Evolutionary conservation across 37 sponge, comb jelly and placozoan species (phyloP).

Genomic region (Mnemiopsis leidyi): DNA sequence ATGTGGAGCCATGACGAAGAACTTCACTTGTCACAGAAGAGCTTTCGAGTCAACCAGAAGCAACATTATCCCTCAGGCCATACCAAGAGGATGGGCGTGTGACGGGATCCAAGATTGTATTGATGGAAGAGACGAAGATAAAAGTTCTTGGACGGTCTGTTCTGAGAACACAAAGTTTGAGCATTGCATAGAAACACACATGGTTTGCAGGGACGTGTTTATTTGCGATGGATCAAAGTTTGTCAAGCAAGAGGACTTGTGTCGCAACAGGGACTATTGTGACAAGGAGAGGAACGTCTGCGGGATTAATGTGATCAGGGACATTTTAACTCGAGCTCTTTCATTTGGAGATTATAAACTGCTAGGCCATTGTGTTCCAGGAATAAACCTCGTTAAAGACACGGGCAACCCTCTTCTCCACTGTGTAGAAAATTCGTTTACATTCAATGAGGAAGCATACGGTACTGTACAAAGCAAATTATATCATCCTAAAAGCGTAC

Average conservation of each 20-base stretch:
- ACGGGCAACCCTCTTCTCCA: not conserved
- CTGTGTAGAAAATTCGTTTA: not conserved
- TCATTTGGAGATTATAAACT: not conserved
- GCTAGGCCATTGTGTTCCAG: not conserved
- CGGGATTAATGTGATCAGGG: not conserved
- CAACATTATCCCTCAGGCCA: not conserved
- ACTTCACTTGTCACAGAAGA: not conserved
- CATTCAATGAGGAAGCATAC: conserved; percentile 3
- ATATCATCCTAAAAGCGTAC: not conserved
- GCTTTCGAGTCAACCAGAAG: not conserved
- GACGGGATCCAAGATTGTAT: not conserved
- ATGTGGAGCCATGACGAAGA: not conserved
- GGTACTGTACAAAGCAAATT: not conserved
- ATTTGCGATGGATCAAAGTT: not conserved
- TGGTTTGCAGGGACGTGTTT: not conserved
- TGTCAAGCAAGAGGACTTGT: not conserved
- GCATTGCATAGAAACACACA: not conserved
- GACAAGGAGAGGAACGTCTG: conserved; percentile 19
- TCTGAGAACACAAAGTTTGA: not conserved
- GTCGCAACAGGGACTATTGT: not conserved
- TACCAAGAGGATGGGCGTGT: not conserved
- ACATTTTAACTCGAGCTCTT: not conserved
- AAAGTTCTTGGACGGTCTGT: not conserved
- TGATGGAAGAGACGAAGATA: not conserved
- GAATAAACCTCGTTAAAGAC: not conserved